Evolutionary conservation across 2,888 invertebrate genomes (phyloP), one percentile per base, ranked within the genome.

Genomic region (Dryobotodes eremita): DNA sequence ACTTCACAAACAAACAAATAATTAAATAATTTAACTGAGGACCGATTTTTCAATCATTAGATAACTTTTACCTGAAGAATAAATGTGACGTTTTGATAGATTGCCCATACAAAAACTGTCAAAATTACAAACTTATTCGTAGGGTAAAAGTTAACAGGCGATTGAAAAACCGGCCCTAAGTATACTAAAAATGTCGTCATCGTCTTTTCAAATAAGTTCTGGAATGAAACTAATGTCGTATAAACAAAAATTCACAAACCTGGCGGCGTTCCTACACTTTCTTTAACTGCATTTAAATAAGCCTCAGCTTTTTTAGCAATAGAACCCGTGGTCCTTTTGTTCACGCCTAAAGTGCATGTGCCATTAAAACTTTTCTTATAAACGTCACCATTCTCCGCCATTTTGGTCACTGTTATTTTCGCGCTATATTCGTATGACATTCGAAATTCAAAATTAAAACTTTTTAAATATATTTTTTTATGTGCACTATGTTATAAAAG

Each of bases 241-340:
- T 2, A 0, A 15, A 23, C 17, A 74, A 64, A 23, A 20, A 17
- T 61, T 11, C 23, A 80, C 80, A 71, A 55, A 89, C 94, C 94
- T 89, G 90, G 87, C 0, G 85, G 87, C 4, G 90, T 82, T 53
- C 94, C 92, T 59, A 91, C 92, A 79, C 96, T 96, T 80, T 94
- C 89, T 79, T 86, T 92, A 20, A 96, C 96, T 20, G 96, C 96
- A 80, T 95, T 91, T 82, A 96, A 91, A 87, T 96, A 96, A 1
- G 94, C 96, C 79, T 95, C 94, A 5, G 96, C 96, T 86, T 91
- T 95, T 81, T 93, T 91, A 26, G 95, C 94, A 71, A 96, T 95
- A 0, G 94, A 89, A 0, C 94, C 93, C n/a, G 92, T 92, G 0
- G 89, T 86, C 71, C 89, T 91, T 84, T 92, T 94, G 69, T 92